Percentiles rank a stretch among this genome's conserved stretches.
Evolutionary conservation across 2,888 invertebrate species (phyloP).

Genomic region (Leptinotarsa tumamoca): DNA sequence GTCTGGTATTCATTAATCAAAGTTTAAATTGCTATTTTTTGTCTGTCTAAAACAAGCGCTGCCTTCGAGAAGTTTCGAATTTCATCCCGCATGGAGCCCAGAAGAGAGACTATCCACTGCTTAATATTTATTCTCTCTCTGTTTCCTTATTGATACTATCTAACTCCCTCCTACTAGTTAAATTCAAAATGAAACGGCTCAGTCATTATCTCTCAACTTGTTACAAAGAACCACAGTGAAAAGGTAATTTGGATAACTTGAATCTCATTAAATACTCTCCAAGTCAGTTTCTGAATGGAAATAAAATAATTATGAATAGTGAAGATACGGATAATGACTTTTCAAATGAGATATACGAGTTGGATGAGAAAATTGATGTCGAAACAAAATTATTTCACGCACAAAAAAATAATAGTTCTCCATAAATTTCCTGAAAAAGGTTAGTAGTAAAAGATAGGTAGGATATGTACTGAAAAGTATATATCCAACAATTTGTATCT

Average conservation of each 20-base stretch:
- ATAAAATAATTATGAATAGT: neutral
- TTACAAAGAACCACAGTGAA: conserved; percentile 10
- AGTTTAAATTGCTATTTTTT: conserved; percentile 60
- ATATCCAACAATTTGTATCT: too few relatives aligned
- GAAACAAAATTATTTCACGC: too few relatives aligned
- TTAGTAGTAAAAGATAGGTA: too few relatives aligned
- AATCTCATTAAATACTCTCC: conserved; percentile 17
- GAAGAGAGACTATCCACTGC: conserved; percentile 37
- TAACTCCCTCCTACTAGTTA: conserved; percentile 27
- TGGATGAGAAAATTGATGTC: neutral
- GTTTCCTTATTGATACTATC: conserved; percentile 51
- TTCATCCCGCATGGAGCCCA: conserved; percentile 48
- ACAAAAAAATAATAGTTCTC: too few relatives aligned
- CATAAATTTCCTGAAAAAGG: too few relatives aligned
- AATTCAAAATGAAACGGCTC: neutral
- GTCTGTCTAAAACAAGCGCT: conserved; percentile 53
- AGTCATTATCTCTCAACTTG: neutral
- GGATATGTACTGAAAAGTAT: too few relatives aligned
- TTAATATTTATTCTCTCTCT: conserved; percentile 43
- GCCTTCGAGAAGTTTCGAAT: conserved; percentile 55
- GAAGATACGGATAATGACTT: conserved; percentile 7
- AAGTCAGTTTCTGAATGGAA: conserved; percentile 1
- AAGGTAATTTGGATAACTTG: conserved; percentile 5
- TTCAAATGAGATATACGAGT: neutral
- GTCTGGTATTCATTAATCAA: conserved; percentile 60